These are phyloP conservation scores for Priocnemis perturbator DNA, from an alignment of 2,888 invertebrate genomes.

Conservation along the genomic window DNA sequence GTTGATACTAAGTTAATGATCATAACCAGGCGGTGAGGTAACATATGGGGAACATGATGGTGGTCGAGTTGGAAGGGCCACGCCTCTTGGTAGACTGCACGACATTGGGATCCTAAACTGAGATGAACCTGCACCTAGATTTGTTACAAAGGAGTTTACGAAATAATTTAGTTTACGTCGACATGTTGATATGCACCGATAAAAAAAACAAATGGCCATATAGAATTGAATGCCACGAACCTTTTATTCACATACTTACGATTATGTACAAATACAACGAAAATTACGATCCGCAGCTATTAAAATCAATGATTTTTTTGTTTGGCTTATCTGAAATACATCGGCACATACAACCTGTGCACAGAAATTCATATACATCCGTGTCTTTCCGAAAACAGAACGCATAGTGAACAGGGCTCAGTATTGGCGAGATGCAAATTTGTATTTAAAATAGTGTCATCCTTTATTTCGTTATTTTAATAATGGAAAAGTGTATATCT, in stretches of 20 bases:
- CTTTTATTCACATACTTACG: slow-evolving; percentile 70
- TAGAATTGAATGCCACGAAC: slow-evolving; percentile 56
- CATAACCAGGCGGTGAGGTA: too few species aligned
- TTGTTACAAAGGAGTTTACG: not conserved
- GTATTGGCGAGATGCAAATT: slow-evolving; percentile 1
- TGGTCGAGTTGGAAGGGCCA: too few species aligned
- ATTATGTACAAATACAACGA: slow-evolving; percentile 69
- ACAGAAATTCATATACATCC: slow-evolving; percentile 12
- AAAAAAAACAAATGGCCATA: too few species aligned
- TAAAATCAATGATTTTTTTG: slow-evolving; percentile 32
- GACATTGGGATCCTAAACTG: too few species aligned
- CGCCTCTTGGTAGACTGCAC: too few species aligned
- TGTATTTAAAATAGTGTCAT: slow-evolving; percentile 12
- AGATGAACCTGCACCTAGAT: too few species aligned
- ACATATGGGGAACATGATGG: too few species aligned
- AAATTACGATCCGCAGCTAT: slow-evolving; percentile 53
- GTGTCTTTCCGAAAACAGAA: slow-evolving; percentile 23
- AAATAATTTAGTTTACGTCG: not conserved
- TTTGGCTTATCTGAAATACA: slow-evolving; percentile 39
- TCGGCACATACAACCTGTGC: slow-evolving; percentile 17
- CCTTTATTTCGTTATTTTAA: not conserved
- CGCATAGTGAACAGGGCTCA: slow-evolving; percentile 35
- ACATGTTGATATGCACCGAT: too few species aligned
- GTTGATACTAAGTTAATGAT: too few species aligned
- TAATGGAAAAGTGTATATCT: slow-evolving; percentile 15